Evolutionary conservation across 2,888 invertebrate genomes (phyloP), one percentile per base, ranked within the genome.

Genomic region (Cylindroiulus punctatus): DNA sequence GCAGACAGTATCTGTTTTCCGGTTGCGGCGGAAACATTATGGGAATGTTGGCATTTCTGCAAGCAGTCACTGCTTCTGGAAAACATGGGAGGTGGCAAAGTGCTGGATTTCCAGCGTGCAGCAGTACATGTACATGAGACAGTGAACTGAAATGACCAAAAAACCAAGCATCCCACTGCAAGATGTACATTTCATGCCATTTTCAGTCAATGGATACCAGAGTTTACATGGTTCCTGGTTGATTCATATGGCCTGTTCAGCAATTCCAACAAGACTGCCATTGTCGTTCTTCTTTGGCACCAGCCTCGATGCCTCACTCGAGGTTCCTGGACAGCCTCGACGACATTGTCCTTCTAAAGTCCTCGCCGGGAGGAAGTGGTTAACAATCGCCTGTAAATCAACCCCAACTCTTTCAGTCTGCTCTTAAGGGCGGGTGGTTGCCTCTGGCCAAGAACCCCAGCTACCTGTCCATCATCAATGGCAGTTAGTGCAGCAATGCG

Each of bases 1-100:
- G 52, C 52, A 52, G 52, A 52, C 52, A 19, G 52, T 52, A 52
- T 52, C 52, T 17, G 52, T 52, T 52, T 52, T 52, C 52, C 52
- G n/a, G n/a, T n/a, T n/a, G n/a, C n/a, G n/a, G n/a, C n/a, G 52
- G 19, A 52, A 52, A 52, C 19, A 52, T 52, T 52, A 14, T 52
- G 19, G 52, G 52, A 52, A 52, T 52, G 52, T 52, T 52, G 52
- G 52, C 52, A 52, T 52, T 19, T 2, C 52, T 52, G n/a, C n/a
- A n/a, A n/a, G n/a, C n/a, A n/a, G n/a, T n/a, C n/a, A n/a, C n/a
- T n/a, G 52, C 19, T 52, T 2, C 17, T 17, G 52, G 52, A 52
- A 52, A 19, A 52, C 52, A 17, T 17, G 52, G 52, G 19, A 52
- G 19, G 52, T 19, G 52, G 52, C 52, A 52, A 44, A 52, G 19